Evolutionary conservation across 1,140 invertebrate species (phyloP), one percentile per base, ranked within the genome.

Genomic region (Neodiprion virginianus): DNA sequence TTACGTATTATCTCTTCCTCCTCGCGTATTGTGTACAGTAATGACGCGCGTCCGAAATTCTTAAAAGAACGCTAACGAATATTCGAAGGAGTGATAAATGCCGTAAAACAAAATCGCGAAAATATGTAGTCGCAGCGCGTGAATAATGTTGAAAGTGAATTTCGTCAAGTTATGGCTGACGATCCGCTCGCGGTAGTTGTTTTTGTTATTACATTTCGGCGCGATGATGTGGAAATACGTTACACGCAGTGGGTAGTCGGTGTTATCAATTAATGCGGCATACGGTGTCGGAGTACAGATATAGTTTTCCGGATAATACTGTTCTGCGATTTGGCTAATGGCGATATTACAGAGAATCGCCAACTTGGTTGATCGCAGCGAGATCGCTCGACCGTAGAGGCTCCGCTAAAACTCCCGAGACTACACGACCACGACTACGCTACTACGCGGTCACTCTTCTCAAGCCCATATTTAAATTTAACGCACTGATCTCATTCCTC

Each of bases 401-500:
- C 28, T 40, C 28, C 28, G 28, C 28, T 40, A 40, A 40, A 40
- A 2, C 5, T 5, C 28, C 28, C 2, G 5, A 2, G 28, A 40
- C 2, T 3, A 40, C 5, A 61, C 53, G 53, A 61, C 53, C 4
- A 21, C 17, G 50, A 53, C 50, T 10, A 53, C 50, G 50, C 50
- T 14, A 61, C 53, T 12, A 61, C n/a, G 11, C 53, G 53, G 53
- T 61, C 53, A 61, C 53, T 14, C 53, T 40, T 61, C 53, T 61
- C 11, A 61, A 61, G 53, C 53, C 53, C 53, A 61, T 61, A 61
- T 61, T 61, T 81, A 82, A 82, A 81, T 81, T 82, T 82, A 82
- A 79, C 79, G 78, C 78, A 79, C 82, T 84, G 83, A 83, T 83
- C 82, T 83, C 80, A 83, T 83, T 83, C 79, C 79, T 74, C 75